Evolutionary conservation across 2,888 invertebrate genomes (phyloP), one percentile per base, ranked within the genome.

Genomic region (Amorpha juglandis): DNA sequence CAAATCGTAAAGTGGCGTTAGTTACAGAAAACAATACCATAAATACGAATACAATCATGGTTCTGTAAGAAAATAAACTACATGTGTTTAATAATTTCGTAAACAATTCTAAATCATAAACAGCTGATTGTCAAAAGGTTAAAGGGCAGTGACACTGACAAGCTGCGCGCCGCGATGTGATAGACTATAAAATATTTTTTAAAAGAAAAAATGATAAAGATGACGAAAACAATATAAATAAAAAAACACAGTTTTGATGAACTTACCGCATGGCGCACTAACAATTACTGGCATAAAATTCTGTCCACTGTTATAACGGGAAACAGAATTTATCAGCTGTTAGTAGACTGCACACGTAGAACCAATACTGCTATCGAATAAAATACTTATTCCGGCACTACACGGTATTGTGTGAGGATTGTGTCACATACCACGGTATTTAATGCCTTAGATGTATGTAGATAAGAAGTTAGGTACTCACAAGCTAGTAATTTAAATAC

Each of bases 61-160:
- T 75, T 66, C 78, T 78, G 77, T 64, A 71, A 78, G 68, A 35
- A 71, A 71, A 19, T 8, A 35, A 19, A 45, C 27, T 50, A n/a
- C n/a, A n/a, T n/a, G 11, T n/a, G n/a, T 19, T 63, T n/a, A 16
- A 50, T 45, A 42, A 66, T 38, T 12, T 55, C 33, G 33, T 45
- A 63, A 63, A 66, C 67, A 63, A 64, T 21, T 67, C 38, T 63
- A 64, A 67, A 38, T 1, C 63, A 65, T 51, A 66, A 66, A 65
- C 65, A 63, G 65, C 63, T 55, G 66, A 62, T 64, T 65, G 62
- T 68, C 63, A 66, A 51, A 51, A 65, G 62, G 27, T 53, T 58
- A 67, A 55, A 63, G 65, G 52, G 63, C 63, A 51, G n/a, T 62
- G 62, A 48, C 47, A 65, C 63, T 63, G 63, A 45, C 62, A 62